These are phyloP conservation scores for Tetranychus truncatus DNA, from an alignment of 2,888 invertebrate species.

Conservation along the genomic window DNA sequence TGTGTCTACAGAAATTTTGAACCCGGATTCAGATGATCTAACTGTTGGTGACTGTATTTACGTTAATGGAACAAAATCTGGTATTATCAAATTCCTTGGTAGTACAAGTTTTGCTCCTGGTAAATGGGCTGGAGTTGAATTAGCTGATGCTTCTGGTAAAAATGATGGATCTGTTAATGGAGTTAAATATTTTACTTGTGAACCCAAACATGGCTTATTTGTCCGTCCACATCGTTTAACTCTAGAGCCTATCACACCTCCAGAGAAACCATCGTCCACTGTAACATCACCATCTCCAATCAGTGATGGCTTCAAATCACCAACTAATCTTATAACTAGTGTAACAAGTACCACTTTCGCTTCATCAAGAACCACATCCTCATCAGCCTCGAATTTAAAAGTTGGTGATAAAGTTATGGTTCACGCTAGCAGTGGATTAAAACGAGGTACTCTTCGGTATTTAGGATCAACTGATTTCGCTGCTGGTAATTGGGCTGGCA, in stretches of 20 bases:
- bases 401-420: conserved; percentile 20
- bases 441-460: conserved; percentile 17
- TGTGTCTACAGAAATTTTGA: conserved; percentile 6
- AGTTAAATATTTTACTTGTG: conserved; percentile 19
- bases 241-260: not conserved
- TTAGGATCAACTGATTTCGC: conserved; percentile 20
- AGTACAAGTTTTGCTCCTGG: conserved; percentile 20
- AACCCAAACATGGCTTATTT: conserved; percentile 19
- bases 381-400: not conserved
- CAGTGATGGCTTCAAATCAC: conserved; percentile 2
- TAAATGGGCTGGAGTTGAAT: conserved; percentile 20
- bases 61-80: conserved; percentile 19
- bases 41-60: conserved; percentile 16
- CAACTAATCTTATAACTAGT: not conserved
- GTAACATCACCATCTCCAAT: not conserved
- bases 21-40: conserved; percentile 15
- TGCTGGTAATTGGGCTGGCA: conserved; percentile 20
- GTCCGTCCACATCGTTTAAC: conserved; percentile 20
- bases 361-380: not conserved
- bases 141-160: conserved; percentile 20
- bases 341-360: not conserved
- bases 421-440: conserved; percentile 17
- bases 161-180: conserved; percentile 22
- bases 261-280: not conserved
- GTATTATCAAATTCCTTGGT: conserved; percentile 18